A percentile compares a stretch with the other conserved stretches of the same genome.
These are phyloP conservation scores for Euclidia mi DNA, from an alignment of 2,888 invertebrate genomes.

Conservation along the genomic window DNA sequence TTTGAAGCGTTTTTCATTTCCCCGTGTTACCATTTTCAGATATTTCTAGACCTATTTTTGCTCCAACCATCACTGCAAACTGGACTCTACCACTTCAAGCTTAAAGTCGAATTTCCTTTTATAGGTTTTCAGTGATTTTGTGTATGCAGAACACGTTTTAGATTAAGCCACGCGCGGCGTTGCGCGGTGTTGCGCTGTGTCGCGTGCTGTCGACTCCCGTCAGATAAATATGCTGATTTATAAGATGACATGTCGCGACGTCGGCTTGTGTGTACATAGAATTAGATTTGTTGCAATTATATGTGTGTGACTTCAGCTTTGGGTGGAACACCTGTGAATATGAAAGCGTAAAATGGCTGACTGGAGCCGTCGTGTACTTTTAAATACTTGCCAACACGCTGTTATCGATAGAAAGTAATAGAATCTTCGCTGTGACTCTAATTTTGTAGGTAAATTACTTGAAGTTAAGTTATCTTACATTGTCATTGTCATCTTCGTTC, in stretches of 20 bases:
- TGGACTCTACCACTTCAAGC: slow-evolving; percentile 5
- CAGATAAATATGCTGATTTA: slow-evolving; percentile 59
- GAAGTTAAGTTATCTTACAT: too few species aligned
- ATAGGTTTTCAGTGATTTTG: slow-evolving; percentile 31
- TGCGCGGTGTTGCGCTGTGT: slow-evolving; percentile 41
- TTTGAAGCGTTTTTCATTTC: slow-evolving; percentile 52
- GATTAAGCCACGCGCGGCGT: slow-evolving; percentile 54
- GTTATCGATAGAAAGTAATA: too few species aligned
- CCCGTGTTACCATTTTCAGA: slow-evolving; percentile 53
- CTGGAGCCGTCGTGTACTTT: too few species aligned
- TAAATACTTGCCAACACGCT: too few species aligned
- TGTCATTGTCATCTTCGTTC: too few species aligned
- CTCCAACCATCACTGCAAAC: neutral
- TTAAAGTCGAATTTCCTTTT: slow-evolving; percentile 34
- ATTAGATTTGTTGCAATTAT: neutral
- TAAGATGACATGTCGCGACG: slow-evolving; percentile 33
- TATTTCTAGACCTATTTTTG: slow-evolving; percentile 44
- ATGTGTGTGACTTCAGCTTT: too few species aligned
- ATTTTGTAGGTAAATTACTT: too few species aligned
- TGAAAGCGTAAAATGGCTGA: too few species aligned
- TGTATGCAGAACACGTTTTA: slow-evolving; percentile 55
- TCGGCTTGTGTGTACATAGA: neutral
- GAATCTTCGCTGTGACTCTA: too few species aligned
- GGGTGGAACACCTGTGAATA: too few species aligned
- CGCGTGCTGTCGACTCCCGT: slow-evolving; percentile 27